Evolutionary conservation across 2,888 invertebrate genomes (phyloP).

Genomic region (Keiferia lycopersicella): DNA sequence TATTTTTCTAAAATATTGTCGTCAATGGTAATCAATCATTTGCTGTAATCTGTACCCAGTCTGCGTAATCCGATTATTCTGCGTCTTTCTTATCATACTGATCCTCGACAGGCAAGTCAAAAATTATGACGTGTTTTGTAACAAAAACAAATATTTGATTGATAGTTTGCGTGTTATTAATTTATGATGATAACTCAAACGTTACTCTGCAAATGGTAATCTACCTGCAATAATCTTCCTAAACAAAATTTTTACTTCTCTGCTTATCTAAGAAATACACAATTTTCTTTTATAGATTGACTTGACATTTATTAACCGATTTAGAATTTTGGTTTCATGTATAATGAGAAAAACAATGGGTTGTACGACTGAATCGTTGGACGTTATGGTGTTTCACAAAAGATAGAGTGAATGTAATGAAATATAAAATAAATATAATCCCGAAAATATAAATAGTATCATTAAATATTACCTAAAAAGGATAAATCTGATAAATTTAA

Average conservation of each 20-base stretch:
- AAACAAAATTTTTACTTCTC: slow-evolving; percentile 19
- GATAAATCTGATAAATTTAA: background rate
- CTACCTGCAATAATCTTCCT: slow-evolving; percentile 15
- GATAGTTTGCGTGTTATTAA: slow-evolving; percentile 25
- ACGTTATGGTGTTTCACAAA: too few relatives aligned
- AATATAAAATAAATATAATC: too few relatives aligned
- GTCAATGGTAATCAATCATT: background rate
- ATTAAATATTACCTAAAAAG: background rate
- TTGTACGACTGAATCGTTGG: too few relatives aligned
- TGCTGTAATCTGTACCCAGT: slow-evolving; percentile 1
- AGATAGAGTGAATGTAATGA: too few relatives aligned
- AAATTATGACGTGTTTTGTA: background rate
- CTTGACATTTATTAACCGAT: too few relatives aligned
- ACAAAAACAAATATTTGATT: slow-evolving; percentile 17
- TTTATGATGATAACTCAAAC: slow-evolving; percentile 22
- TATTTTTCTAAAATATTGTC: too few relatives aligned
- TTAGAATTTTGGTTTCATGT: too few relatives aligned
- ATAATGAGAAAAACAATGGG: too few relatives aligned
- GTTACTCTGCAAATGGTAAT: slow-evolving; percentile 11
- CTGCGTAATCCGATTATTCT: slow-evolving; percentile 1
- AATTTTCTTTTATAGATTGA: background rate
- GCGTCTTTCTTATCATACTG: background rate
- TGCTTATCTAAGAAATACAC: background rate
- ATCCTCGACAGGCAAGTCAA: background rate
- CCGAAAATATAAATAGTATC: background rate